These are phyloP conservation scores for Nanorana parkeri DNA, from an alignment of 2,113 vertebrate genomes.

Conservation along the genomic window DNA sequence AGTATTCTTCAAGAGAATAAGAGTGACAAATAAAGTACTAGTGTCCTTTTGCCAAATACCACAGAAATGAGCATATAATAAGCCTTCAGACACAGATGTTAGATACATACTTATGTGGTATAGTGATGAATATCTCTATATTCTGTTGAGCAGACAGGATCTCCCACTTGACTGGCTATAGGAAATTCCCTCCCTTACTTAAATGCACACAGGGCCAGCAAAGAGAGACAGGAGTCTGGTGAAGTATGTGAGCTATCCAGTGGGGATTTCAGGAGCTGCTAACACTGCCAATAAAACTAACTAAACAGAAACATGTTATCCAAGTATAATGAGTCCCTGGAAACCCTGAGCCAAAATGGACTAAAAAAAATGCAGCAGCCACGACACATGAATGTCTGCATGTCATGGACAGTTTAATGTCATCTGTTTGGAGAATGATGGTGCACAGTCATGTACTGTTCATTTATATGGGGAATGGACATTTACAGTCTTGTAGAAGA, in stretches of 20 bases:
- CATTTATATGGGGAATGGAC: too few relatives aligned
- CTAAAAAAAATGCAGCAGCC: conserved; percentile 6
- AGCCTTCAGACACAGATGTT: conserved; percentile 2
- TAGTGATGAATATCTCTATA: conserved; percentile 32
- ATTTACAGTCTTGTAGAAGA: too few relatives aligned
- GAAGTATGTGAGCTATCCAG: conserved; percentile 22
- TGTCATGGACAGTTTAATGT: neutral
- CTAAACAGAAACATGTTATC: conserved; percentile 54
- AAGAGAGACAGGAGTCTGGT: conserved; percentile 33
- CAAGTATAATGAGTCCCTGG: conserved; percentile 46
- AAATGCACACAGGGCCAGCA: conserved; percentile 4
- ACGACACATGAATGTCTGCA: neutral
- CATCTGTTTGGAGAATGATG: neutral
- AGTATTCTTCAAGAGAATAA: neutral
- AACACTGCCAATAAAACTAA: conserved; percentile 38
- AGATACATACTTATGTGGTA: neutral
- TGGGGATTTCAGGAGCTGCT: conserved; percentile 46
- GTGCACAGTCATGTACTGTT: too few relatives aligned
- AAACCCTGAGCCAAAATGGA: conserved; percentile 13
- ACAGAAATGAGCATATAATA: neutral
- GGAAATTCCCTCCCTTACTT: conserved; percentile 32
- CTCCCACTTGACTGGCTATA: conserved; percentile 20
- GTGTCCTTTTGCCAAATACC: neutral
- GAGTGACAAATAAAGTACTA: neutral
- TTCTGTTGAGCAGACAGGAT: conserved; percentile 16